Evolutionary conservation across 2,888 invertebrate genomes (phyloP), one percentile per base, ranked within the genome.

Genomic region (Dimorphilus gyrociliatus): DNA sequence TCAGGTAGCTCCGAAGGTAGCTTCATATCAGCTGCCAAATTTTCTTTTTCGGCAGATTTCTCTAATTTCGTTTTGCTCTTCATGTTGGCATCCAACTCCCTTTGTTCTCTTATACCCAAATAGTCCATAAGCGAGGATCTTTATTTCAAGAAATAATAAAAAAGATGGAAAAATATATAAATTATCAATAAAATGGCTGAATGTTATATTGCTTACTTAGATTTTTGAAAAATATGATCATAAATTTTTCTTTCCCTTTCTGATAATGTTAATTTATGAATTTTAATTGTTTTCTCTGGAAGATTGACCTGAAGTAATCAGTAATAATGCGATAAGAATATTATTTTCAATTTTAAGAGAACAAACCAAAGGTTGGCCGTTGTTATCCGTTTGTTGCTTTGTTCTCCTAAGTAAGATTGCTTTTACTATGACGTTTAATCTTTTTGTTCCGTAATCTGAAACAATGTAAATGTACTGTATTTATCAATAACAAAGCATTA

Each of bases 401-500:
- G 88, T 88, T 25, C 94, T 69, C 0, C 92, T 70, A 36, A 94
- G 65, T 68, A 94, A 72, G 1, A 94, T 52, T 4, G 77, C 73
- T 34, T 81, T 81, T 64, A 85, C 76, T 1, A 92, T 68, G 0
- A 80, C 76, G 50, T 77, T 75, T n/a, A 92, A 66, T 2, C 90
- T 69, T 42, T 74, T 72, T 0, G 47, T 45, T 4, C 82, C 82
- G 17, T 40, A 39, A 4, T 37, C 53, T 48, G 40, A 23, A 40
- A 42, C 10, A 14, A 14, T 12, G 21, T 21, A 31, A n/a, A 13
- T 21, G 25, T 8, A 15, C 8, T 10, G n/a, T 10, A 27, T 17
- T 24, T 29, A 29, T 29, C 5, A 24, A 5, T 29, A 10, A 6
- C 6, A 6, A 13, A n/a, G n/a, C n/a, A n/a, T n/a, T n/a, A n/a